A percentile compares a stretch with the other conserved stretches of the same genome.
These are phyloP conservation scores for Seriola aureovittata DNA, from an alignment of 2,113 vertebrate genomes.

Conservation along the genomic window DNA sequence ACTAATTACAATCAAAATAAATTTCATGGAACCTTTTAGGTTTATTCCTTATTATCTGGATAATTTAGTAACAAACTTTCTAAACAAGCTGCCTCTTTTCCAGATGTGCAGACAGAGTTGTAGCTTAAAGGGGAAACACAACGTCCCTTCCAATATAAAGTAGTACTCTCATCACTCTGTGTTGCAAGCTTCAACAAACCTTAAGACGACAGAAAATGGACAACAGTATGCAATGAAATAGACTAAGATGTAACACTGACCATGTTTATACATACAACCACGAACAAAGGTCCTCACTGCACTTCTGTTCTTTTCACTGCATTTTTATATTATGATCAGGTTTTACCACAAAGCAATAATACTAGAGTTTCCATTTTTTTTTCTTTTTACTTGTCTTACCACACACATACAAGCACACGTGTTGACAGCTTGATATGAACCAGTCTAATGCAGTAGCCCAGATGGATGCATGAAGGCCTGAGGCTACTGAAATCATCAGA, in stretches of 20 bases:
- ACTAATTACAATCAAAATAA: background rate
- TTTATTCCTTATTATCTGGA: no score
- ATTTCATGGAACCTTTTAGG: no score
- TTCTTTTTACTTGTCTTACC: background rate
- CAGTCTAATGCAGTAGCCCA: constrained; percentile 21
- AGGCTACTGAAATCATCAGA: constrained; percentile 23
- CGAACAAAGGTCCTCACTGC: background rate
- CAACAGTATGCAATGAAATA: background rate
- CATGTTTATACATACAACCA: constrained; percentile 6
- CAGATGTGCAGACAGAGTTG: background rate
- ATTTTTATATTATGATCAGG: background rate
- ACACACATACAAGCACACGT: constrained; percentile 3
- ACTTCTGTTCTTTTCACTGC: background rate
- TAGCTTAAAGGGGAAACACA: background rate
- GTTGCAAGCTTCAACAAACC: background rate
- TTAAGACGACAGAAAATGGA: background rate
- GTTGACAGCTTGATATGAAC: constrained; percentile 32
- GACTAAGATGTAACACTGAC: background rate
- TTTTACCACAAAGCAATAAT: background rate
- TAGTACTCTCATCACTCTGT: constrained; percentile 2
- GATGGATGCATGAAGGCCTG: constrained; percentile 30
- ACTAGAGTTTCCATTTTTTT: constrained; percentile 9
- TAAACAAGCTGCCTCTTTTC: background rate
- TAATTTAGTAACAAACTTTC: no score
- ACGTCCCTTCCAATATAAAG: background rate